Percentiles rank a stretch among this genome's conserved stretches.
Evolutionary conservation across 2,797 vertebrate species (phyloP).

Genomic region (Danio aesculapii): DNA sequence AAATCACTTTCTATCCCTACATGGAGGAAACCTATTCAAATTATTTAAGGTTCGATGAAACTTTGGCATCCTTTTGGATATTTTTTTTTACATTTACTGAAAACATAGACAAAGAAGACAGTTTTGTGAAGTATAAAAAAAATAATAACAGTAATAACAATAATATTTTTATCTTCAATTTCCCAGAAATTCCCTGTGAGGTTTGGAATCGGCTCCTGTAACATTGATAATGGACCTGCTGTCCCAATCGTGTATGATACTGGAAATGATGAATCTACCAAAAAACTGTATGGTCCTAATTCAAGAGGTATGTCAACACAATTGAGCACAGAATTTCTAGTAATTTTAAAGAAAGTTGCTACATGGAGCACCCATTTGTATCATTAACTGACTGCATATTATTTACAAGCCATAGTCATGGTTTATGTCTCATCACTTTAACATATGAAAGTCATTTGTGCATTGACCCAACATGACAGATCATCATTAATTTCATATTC

Average conservation of each 20-base stretch:
- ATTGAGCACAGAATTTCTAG: neutral
- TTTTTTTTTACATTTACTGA: neutral
- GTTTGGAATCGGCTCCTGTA: neutral
- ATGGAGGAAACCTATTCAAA: slow-evolving; percentile 22
- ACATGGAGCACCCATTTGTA: neutral
- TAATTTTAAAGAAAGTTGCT: neutral
- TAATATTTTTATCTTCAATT: neutral
- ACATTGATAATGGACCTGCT: slow-evolving; percentile 13
- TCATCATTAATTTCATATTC: slow-evolving; percentile 13
- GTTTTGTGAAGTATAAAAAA: too few species aligned
- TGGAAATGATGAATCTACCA: neutral
- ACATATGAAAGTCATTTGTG: neutral
- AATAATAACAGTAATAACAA: too few species aligned
- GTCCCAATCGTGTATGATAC: slow-evolving; percentile 42
- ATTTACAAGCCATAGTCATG: too few species aligned
- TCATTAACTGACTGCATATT: neutral
- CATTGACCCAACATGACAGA: neutral
- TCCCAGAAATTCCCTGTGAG: slow-evolving; percentile 35
- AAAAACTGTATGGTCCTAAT: neutral
- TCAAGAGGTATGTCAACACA: neutral
- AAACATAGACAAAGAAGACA: neutral
- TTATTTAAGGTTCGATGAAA: slow-evolving; percentile 16
- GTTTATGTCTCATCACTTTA: neutral
- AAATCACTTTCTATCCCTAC: neutral
- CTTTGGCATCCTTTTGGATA: neutral